These are phyloP conservation scores for Terrapene triunguis DNA, from an alignment of 2,113 vertebrate species.

Conservation along the genomic window DNA sequence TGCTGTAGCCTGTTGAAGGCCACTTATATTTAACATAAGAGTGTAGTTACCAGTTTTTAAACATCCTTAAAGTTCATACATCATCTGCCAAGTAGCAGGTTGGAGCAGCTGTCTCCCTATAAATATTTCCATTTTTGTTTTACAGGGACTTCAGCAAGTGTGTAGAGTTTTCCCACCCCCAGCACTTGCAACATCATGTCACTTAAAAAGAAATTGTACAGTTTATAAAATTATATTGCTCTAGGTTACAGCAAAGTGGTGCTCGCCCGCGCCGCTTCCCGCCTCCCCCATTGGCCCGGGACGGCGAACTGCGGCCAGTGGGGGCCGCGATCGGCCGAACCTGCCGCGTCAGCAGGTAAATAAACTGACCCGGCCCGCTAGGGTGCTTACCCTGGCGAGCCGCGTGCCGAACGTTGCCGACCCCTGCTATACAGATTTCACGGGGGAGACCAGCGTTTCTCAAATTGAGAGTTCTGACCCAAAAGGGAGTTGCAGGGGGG, in stretches of 20 bases:
- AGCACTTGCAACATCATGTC: not conserved
- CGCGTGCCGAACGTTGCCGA: no score
- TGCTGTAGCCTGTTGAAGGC: not conserved
- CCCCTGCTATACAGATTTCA: no score
- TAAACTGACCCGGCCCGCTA: no score
- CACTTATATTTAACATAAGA: not conserved
- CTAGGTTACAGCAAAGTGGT: not conserved
- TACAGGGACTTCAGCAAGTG: not conserved
- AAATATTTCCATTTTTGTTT: constrained; percentile 25
- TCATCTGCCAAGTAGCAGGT: not conserved
- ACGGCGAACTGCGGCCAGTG: no score
- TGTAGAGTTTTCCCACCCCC: not conserved
- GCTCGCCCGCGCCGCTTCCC: not conserved
- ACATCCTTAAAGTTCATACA: rapidly evolving
- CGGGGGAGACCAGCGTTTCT: no score
- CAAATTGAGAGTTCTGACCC: no score
- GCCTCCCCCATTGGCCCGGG: no score
- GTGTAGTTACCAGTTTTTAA: not conserved
- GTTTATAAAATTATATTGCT: not conserved
- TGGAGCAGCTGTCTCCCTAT: not conserved
- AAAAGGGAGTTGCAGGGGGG: no score
- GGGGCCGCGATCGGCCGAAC: no score
- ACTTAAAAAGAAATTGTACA: not conserved
- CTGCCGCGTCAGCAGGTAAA: no score
- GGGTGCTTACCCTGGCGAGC: no score